Evolutionary conservation across 2,113 vertebrate genomes (phyloP), one percentile per base, ranked within the genome.

Genomic region (Tupaia chinensis): DNA sequence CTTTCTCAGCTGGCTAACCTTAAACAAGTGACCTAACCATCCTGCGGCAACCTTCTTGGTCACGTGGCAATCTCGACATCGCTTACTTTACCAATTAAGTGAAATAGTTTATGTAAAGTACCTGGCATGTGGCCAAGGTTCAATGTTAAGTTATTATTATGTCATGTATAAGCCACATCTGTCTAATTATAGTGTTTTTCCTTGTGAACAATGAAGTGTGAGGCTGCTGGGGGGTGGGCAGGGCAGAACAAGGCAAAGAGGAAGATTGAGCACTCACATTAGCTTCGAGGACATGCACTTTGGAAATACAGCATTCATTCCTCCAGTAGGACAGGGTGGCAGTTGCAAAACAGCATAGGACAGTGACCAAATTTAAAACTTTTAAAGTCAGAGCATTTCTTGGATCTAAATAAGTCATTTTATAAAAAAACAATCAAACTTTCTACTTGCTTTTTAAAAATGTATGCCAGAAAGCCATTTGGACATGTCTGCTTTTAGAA

Each of bases 131-230:
- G 8, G 83, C 87, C 94, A 76, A 0, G 29, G 44, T 89, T 95
- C 89, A 79, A 0, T 56, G 17, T 56, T 82, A n/a, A 9, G 69
- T 74, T 88, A 53, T 89, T 93, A 91, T 58, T 72, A 82, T 88
- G 95, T 87, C 74, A 44, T 19, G 34, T 23, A 15, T 65, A 87
- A 88, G 65, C 79, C 53, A 32, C 60, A 34, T 89, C 69, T 81
- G 85, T 94, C 73, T 89, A 78, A 93, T 91, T 78, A 89, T 5
- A 72, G 86, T 10, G 10, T 11, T n/a, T 91, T 85, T 27, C 80
- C 17, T 56, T 44, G 44, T 74, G 72, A 90, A 61, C 32, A 15
- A 69, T 86, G 61, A 80, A 29, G 34, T 27, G 11, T 72, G 20
- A 44, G n/a, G 53, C 7, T 32, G 9, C 44, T 44, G n/a, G 8